phyloP scores from a whole-genome alignment of 2,797 vertebrate species.

The Halcyon leucocephala region DNA sequence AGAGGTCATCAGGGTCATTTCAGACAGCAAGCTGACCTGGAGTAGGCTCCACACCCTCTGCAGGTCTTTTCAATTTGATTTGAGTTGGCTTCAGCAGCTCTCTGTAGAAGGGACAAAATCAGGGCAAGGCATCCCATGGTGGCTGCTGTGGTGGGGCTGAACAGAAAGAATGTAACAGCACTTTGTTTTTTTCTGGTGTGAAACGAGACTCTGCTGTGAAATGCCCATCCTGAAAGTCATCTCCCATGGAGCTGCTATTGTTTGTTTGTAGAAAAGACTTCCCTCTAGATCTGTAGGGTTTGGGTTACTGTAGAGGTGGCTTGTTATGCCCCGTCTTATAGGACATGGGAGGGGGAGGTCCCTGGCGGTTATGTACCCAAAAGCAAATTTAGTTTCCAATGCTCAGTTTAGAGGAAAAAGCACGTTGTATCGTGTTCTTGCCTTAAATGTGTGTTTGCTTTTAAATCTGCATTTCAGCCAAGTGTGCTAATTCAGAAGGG shows the following conservation, averaged over 20 bases:
- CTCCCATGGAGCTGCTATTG: background rate
- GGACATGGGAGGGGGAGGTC: background rate
- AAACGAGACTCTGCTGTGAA: background rate
- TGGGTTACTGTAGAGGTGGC: background rate
- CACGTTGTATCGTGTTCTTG: background rate
- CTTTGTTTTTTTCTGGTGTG: background rate
- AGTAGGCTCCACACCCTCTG: background rate
- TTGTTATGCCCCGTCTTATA: background rate
- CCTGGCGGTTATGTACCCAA: background rate
- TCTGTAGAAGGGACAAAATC: background rate
- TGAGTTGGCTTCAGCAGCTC: background rate
- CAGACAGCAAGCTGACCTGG: background rate
- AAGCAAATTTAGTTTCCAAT: background rate
- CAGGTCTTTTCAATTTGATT: background rate
- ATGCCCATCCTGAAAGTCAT: background rate
- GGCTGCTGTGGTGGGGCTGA: background rate
- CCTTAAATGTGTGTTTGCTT: background rate
- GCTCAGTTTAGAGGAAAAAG: background rate
- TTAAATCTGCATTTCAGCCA: background rate
- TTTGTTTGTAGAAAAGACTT: background rate
- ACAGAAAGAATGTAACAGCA: background rate
- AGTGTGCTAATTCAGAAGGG: slow-evolving; percentile 1
- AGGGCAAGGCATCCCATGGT: background rate
- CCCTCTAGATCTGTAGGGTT: background rate
- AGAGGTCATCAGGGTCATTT: background rate